Base-by-base conservation (phyloP, 2,888 invertebrate genomes). In the Troilus luridus region DNA sequence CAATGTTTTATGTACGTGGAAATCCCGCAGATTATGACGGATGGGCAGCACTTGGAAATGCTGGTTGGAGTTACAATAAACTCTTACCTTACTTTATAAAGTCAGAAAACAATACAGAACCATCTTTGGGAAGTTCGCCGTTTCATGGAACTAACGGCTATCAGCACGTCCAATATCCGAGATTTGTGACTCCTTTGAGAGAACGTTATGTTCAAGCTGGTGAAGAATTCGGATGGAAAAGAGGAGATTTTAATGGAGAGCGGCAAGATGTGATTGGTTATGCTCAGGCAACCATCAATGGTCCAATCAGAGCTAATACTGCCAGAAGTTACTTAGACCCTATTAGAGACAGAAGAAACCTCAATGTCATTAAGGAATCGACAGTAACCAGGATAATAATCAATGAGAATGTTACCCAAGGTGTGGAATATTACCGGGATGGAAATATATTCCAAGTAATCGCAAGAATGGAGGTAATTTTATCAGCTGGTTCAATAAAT, bases 1-100 rank as follows among this genome's bases (percentile, higher is more conserved):
- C 96, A 93, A 97, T 98, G 97, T 96, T 97, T 93, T 97, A 97
- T 93, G 96, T 96, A 0, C 94, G 97, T 92, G 97, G 97, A 21
- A 95, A 96, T 93, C 95, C 95, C 0, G 94, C 94, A 5, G 97
- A 98, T 93, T 98, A 97, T 93, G 96, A 97, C 93, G 94, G 95
- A 7, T 98, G 98, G 98, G 95, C 95, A n/a, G 94, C 94, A 0
- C 93, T 96, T 93, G 97, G 97, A 0, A 96, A 96, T 93, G 94
- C 95, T 0, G 97, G 96, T 0, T 97, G 97, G 97, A 95, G 96
- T 77, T 97, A 95, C 95, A 94, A 95, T 60, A 95, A 97, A 27
- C 88, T 91, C 8, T 64, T 91, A 64, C 67, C 56, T 17, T 90
- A 91, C 88, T 91, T 90, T 88, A 90, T 90, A 17, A 93, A 93